phyloP scores from a whole-genome alignment of 2,888 invertebrate genomes.

The Philhelius pedissequus region DNA sequence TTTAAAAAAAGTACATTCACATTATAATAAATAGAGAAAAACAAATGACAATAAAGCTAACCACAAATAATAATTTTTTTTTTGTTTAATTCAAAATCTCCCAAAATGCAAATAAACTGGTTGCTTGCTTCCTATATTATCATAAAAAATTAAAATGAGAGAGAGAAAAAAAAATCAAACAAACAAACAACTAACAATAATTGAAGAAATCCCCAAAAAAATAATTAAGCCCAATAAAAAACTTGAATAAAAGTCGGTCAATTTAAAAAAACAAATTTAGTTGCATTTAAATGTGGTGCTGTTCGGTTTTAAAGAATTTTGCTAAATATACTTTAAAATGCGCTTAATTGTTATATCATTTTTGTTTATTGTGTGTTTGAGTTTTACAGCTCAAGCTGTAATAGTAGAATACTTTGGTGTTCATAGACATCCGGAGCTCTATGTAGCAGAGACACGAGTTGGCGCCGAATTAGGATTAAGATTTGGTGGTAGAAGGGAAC shows the following conservation, averaged over 20 bases:
- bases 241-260: constrained; percentile 1
- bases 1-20: too few relatives aligned
- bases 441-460: neutral
- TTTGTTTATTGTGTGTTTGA: neutral
- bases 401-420: constrained; percentile 6
- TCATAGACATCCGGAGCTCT: neutral
- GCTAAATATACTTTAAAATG: too few relatives aligned
- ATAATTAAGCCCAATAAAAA: neutral
- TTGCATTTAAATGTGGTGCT: neutral
- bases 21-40: too few relatives aligned
- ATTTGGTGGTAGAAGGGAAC: neutral
- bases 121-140: neutral
- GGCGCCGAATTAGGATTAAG: neutral
- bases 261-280: neutral
- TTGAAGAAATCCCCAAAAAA: neutral
- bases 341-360: neutral
- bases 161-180: neutral
- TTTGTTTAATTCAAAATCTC: neutral
- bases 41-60: too few relatives aligned
- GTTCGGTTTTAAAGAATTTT: too few relatives aligned
- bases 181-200: too few relatives aligned
- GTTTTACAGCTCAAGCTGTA: neutral
- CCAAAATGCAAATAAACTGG: neutral
- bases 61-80: too few relatives aligned
- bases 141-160: neutral